phyloP scores from a whole-genome alignment of 2,113 vertebrate genomes.

The Myrmecobius fasciatus region DNA sequence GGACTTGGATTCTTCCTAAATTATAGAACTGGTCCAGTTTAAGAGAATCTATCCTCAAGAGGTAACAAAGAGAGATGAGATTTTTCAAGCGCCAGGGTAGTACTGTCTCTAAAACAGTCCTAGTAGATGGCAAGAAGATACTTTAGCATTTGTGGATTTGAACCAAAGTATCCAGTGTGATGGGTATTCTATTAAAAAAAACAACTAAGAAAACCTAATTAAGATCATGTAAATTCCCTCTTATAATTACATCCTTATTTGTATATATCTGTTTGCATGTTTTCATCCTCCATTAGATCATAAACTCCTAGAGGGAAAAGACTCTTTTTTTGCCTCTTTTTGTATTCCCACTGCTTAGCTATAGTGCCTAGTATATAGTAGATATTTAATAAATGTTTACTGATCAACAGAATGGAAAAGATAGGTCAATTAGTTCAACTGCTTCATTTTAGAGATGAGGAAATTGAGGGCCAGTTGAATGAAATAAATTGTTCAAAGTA shows the following conservation, averaged over 20 bases:
- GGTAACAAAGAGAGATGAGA: background rate
- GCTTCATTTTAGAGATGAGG: background rate
- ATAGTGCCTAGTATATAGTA: background rate
- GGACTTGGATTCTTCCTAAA: background rate
- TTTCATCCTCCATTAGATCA: background rate
- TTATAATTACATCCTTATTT: background rate
- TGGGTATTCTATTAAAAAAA: background rate
- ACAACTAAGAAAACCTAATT: background rate
- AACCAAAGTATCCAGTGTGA: background rate
- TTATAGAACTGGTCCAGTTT: background rate
- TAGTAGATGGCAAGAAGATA: background rate
- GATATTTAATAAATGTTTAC: background rate
- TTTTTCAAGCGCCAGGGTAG: background rate
- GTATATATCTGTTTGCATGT: background rate
- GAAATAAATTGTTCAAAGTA: background rate
- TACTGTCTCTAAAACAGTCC: background rate
- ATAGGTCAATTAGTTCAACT: background rate
- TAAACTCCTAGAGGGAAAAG: background rate
- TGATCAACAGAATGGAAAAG: background rate
- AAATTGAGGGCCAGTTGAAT: background rate
- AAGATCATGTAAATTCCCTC: background rate
- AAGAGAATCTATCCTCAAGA: background rate
- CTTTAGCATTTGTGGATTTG: background rate
- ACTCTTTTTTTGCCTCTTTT: background rate
- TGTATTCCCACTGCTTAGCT: background rate